phyloP scores from a whole-genome alignment of 2,888 invertebrate genomes.

The Byasa hedistus region DNA sequence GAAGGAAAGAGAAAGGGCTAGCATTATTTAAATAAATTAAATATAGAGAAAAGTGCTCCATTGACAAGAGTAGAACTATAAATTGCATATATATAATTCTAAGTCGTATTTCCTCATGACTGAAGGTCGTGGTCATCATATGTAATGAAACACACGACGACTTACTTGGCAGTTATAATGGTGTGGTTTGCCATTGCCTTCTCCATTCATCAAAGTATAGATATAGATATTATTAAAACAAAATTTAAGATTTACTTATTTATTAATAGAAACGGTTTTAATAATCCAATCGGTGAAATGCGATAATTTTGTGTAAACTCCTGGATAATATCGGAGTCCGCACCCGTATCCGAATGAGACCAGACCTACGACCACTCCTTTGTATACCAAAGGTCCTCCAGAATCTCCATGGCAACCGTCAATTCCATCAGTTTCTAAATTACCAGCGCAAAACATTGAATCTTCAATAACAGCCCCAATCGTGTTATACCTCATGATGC shows the following conservation, averaged over 20 bases:
- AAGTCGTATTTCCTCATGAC: no score
- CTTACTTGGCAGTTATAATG: no score
- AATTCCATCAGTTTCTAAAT: slow-evolving; percentile 58
- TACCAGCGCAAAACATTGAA: slow-evolving; percentile 70
- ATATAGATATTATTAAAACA: background rate
- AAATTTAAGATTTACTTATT: slow-evolving; percentile 41
- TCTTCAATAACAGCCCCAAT: slow-evolving; percentile 60
- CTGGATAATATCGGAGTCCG: slow-evolving; percentile 65
- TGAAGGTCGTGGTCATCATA: no score
- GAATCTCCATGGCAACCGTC: slow-evolving; percentile 74
- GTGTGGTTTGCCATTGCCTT: no score
- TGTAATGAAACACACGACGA: no score
- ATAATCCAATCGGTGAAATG: slow-evolving; percentile 69
- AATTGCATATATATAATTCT: no score
- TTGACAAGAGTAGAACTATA: no score
- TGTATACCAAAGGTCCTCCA: slow-evolving; percentile 68
- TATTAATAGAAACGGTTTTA: slow-evolving; percentile 54
- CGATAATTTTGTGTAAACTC: slow-evolving; percentile 70
- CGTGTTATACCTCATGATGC: slow-evolving; percentile 54
- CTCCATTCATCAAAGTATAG: no score
- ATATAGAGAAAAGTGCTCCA: no score
- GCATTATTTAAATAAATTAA: no score
- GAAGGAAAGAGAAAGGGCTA: no score
- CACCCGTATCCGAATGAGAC: slow-evolving; percentile 72
- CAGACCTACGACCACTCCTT: slow-evolving; percentile 66